A percentile compares a stretch with the other conserved stretches of the same genome.
Evolutionary conservation across 2,113 vertebrate genomes (phyloP).

Genomic region (Rattus norvegicus): DNA sequence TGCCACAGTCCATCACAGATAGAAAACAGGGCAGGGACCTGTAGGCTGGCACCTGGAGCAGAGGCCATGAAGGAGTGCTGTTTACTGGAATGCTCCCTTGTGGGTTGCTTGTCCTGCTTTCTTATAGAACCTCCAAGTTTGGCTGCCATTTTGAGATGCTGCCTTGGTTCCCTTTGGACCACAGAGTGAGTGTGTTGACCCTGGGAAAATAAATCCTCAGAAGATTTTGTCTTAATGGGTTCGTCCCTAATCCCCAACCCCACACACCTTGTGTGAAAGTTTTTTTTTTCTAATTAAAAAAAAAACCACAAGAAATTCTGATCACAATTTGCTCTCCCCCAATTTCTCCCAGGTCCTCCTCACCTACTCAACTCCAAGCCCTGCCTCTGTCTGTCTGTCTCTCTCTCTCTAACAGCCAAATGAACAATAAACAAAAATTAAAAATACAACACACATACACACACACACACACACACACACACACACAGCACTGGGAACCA

Average conservation of each 20-base stretch:
- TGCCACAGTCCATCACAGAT: neutral
- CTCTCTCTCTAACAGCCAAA: neutral
- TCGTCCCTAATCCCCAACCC: neutral
- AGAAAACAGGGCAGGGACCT: neutral
- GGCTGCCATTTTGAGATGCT: neutral
- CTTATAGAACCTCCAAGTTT: neutral
- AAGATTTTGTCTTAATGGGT: neutral
- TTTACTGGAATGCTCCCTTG: neutral
- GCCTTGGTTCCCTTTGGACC: neutral
- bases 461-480: neutral
- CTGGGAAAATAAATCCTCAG: neutral
- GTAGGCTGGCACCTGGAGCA: neutral
- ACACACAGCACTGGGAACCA: neutral
- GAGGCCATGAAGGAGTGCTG: neutral
- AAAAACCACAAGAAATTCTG: neutral
- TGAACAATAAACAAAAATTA: neutral
- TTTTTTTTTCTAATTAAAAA: neutral
- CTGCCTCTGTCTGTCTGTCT: neutral
- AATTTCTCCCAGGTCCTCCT: neutral
- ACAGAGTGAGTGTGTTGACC: neutral
- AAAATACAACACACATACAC: neutral
- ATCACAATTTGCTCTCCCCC: neutral
- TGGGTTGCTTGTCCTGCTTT: neutral
- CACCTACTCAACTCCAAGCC: neutral
- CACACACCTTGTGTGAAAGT: too few species aligned